Evolutionary conservation across 2,888 invertebrate species (phyloP), one percentile per base, ranked within the genome.

Genomic region (Meloe dianella): DNA sequence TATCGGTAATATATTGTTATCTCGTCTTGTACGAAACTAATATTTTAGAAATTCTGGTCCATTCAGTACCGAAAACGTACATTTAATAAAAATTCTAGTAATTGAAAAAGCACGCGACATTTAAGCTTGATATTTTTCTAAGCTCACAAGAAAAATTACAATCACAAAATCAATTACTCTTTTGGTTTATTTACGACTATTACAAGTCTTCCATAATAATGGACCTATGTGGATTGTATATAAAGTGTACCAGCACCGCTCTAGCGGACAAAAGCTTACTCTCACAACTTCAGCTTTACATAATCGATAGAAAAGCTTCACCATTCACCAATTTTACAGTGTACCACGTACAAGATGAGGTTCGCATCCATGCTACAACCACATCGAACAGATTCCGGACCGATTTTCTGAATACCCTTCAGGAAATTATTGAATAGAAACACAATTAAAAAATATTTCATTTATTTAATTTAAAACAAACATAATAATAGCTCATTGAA

Each of bases 161-260:
- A 75, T 74, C 75, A 74, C 72, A 75, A 77, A 79, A 79, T 78
- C 77, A 79, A 77, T 78, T 78, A 77, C 73, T 73, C 72, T 73
- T 75, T 77, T 72, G 69, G 70, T 73, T 74, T 77, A 78, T 78
- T 79, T 77, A 78, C 75, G 75, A 71, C 74, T 71, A 73, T 73
- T 74, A 77, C 78, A 76, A 76, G 75, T 63, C 75, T 70, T 73
- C 76, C 78, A 79, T 79, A 77, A 74, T 78, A 79, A 79, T 79
- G 74, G 71, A 59, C 22, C 59, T 54, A 32, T 29, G 17, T 60
- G 20, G 56, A 14, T 24, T 54, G 9, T 47, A 5, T 24, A 24
- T 20, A 12, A 57, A 32, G 54, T 9, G 51, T n/a, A 38, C 35
- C 65, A 63, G 66, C 69, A 66, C 66, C 66, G 66, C 69, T 38